Conservation (phyloP, 2,888 invertebrate genomes). For the Choristoneura rosaceana region DNA sequence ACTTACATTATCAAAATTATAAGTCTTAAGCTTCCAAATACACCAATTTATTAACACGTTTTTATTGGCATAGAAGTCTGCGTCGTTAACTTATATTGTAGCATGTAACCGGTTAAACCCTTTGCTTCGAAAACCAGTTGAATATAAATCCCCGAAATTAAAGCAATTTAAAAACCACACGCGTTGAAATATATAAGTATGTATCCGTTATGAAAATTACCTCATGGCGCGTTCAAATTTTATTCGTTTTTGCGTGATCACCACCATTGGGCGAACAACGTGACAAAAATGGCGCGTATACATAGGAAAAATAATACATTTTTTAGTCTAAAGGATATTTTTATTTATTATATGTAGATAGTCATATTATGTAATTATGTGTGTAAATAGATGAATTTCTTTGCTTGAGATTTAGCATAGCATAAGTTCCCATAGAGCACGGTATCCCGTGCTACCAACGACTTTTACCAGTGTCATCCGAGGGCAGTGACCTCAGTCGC, state of each 20-base stretch:
- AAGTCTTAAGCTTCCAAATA: background rate
- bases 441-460: background rate
- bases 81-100: background rate
- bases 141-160: conserved; percentile 13
- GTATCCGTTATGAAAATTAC: conserved; percentile 11
- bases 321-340: background rate
- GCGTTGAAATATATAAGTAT: background rate
- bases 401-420: no score
- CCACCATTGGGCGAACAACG: background rate
- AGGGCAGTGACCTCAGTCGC: background rate
- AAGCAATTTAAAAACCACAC: background rate
- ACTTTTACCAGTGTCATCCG: background rate
- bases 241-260: background rate
- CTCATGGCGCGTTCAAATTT: background rate
- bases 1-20: no score
- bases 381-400: no score
- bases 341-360: no score
- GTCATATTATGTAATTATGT: no score
- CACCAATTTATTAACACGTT: background rate
- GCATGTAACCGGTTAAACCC: conserved; percentile 19
- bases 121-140: conserved; percentile 20
- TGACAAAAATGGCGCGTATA: background rate
- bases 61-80: no score
- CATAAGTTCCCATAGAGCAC: background rate
- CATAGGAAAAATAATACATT: background rate